phyloP scores from a whole-genome alignment of 2,888 invertebrate species.

The Drosophila monieri region DNA sequence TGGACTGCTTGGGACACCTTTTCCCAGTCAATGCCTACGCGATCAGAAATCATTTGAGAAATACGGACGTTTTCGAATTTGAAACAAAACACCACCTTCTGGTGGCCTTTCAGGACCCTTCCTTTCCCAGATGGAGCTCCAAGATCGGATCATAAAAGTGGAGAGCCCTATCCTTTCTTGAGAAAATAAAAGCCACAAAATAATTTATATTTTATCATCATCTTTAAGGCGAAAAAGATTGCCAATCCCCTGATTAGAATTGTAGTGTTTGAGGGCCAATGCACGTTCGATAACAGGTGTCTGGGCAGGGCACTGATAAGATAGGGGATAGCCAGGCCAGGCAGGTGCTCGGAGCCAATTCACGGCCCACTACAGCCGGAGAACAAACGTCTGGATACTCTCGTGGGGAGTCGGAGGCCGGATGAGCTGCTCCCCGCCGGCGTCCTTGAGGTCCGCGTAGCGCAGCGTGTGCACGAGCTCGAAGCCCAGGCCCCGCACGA shows the following conservation, averaged over 20 bases:
- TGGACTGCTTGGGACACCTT: background rate
- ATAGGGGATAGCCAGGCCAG: background rate
- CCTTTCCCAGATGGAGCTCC: too few species aligned
- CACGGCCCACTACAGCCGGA: conserved; percentile 42
- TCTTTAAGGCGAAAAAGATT: background rate
- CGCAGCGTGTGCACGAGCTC: conserved; percentile 66
- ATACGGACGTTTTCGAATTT: too few species aligned
- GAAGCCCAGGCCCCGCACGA: conserved; percentile 73
- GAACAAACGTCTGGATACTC: conserved; percentile 71
- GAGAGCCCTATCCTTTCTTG: background rate
- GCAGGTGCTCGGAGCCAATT: background rate
- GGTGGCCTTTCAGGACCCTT: too few species aligned
- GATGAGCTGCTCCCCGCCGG: conserved; percentile 69
- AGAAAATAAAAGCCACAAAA: background rate
- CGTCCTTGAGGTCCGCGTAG: conserved; percentile 72
- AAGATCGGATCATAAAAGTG: too few species aligned
- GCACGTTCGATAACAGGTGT: background rate
- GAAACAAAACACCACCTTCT: too few species aligned
- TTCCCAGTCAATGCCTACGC: background rate
- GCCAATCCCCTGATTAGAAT: background rate
- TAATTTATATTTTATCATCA: background rate
- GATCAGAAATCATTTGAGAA: too few species aligned
- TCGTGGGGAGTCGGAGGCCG: conserved; percentile 74
- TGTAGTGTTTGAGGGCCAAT: background rate
- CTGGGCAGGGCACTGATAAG: background rate